A percentile compares a stretch with the other conserved stretches of the same genome.
Evolutionary conservation across 1,140 invertebrate genomes (phyloP).

Genomic region (Odontomachus brunneus): DNA sequence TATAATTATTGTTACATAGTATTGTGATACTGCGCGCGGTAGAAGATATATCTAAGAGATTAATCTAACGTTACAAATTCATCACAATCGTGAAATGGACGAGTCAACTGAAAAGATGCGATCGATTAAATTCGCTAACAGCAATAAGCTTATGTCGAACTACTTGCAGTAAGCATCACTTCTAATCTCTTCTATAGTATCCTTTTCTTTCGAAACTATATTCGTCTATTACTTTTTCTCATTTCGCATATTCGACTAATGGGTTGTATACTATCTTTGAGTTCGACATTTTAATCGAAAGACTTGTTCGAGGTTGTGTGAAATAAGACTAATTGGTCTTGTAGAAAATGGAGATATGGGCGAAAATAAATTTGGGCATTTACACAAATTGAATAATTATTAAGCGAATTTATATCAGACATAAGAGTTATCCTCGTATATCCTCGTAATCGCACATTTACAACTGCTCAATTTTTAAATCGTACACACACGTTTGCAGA

Average conservation of each 20-base stretch:
- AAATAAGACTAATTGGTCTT: not conserved
- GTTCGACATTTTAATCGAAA: constrained; percentile 1
- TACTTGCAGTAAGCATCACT: constrained; percentile 3
- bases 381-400: constrained; percentile 7
- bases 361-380: not conserved
- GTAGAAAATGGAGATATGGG: not conserved
- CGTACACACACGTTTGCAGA: constrained; percentile 10
- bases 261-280: not conserved
- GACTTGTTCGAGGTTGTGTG: not conserved
- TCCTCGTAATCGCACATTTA: constrained; percentile 13
- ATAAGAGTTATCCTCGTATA: constrained; percentile 13
- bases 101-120: not conserved
- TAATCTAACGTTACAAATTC: constrained; percentile 41
- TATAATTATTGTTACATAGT: constrained; percentile 33
- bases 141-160: constrained; percentile 16
- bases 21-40: not conserved
- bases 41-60: constrained; percentile 32
- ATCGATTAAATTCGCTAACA: not conserved
- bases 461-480: constrained; percentile 21
- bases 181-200: constrained; percentile 10
- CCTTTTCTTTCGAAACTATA: constrained; percentile 17
- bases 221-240: not conserved
- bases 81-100: constrained; percentile 20
- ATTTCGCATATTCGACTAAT: not conserved
- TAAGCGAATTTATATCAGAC: not conserved